Evolutionary conservation across 1,140 invertebrate species (phyloP).

Genomic region (Colletes gigas): DNA sequence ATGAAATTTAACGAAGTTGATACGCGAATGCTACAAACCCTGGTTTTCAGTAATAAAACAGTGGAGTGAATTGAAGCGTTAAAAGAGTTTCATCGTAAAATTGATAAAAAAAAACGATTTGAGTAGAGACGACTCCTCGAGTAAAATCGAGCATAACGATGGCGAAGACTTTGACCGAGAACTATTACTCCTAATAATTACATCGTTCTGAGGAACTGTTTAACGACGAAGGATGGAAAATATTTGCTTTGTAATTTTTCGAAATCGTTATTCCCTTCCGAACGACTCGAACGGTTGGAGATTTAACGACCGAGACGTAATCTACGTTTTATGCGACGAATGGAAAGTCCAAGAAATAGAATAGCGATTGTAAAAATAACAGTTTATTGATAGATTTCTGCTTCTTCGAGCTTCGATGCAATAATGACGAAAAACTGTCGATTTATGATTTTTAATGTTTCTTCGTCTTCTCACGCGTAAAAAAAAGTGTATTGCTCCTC

Average conservation of each 20-base stretch:
- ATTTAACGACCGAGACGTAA: conserved; percentile 30
- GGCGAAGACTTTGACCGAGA: neutral
- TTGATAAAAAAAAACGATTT: conserved; percentile 8
- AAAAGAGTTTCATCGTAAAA: neutral
- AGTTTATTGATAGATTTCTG: conserved; percentile 31
- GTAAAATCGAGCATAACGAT: neutral
- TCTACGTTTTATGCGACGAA: conserved; percentile 19
- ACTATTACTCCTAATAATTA: conserved; percentile 22
- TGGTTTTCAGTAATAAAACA: neutral
- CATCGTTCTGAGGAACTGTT: neutral
- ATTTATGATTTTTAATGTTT: neutral
- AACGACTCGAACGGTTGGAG: conserved; percentile 19
- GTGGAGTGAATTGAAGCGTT: neutral
- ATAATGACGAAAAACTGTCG: neutral
- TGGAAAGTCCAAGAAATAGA: conserved; percentile 11
- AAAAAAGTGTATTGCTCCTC: too few relatives aligned
- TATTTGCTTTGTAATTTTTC: conserved; percentile 30
- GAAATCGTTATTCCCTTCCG: conserved; percentile 28
- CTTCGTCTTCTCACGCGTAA: too few relatives aligned
- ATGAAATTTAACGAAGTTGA: neutral
- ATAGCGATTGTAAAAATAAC: conserved; percentile 24
- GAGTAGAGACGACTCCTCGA: neutral
- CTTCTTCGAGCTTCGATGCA: neutral
- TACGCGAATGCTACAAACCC: neutral
- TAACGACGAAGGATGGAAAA: conserved; percentile 4